Conservation (phyloP, 2,797 vertebrate genomes). For the Eidolon dupreanum region DNA sequence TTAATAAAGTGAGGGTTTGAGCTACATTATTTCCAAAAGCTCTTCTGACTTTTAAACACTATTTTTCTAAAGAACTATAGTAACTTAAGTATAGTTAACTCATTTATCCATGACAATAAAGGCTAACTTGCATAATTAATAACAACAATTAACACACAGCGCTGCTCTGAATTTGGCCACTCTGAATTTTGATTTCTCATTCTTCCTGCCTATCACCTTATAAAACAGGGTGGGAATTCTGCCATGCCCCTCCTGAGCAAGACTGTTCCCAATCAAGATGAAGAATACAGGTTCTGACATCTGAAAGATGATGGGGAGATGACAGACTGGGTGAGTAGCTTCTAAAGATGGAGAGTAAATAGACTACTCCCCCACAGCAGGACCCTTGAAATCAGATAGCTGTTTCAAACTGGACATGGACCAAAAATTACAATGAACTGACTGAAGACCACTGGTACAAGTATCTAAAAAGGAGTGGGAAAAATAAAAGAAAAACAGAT, state of each 20-base stretch:
- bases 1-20: not conserved
- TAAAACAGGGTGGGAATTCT: not conserved
- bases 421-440: not conserved
- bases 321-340: not conserved
- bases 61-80: slow-evolving; percentile 6
- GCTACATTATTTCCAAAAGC: not conserved
- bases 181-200: slow-evolving; percentile 42
- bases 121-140: not conserved
- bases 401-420: not conserved
- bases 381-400: not conserved
- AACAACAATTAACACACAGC: not conserved
- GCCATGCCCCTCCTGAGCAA: not conserved
- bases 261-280: not conserved
- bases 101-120: not conserved
- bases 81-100: not conserved
- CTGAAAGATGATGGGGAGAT: not conserved
- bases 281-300: not conserved
- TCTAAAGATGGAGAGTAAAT: not conserved
- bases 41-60: slow-evolving; percentile 5
- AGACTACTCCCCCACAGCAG: not conserved
- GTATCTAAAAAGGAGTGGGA: not conserved
- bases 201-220: not conserved
- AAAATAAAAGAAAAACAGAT: not conserved
- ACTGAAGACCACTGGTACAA: not conserved
- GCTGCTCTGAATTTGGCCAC: not conserved